These are phyloP conservation scores for Seriola quinqueradiata DNA, from an alignment of 2,113 vertebrate genomes.

Conservation along the genomic window DNA sequence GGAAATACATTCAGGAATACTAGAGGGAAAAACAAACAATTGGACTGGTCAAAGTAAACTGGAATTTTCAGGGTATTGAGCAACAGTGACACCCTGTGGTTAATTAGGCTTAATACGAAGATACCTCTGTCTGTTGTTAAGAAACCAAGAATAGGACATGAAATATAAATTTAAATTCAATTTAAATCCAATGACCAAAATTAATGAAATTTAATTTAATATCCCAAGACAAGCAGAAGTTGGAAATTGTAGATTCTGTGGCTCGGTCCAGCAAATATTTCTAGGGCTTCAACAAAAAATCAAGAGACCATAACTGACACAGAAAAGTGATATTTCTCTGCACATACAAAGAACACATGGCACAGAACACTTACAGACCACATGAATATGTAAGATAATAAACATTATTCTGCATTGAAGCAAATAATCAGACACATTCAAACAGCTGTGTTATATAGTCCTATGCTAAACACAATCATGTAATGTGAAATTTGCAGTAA, in stretches of 20 bases:
- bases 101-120: not conserved
- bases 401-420: too few relatives aligned
- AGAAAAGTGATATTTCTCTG: not conserved
- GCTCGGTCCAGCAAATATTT: not conserved
- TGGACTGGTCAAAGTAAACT: not conserved
- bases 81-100: constrained; percentile 70
- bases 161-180: not conserved
- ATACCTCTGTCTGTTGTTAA: not conserved
- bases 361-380: not conserved
- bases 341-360: not conserved
- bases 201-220: not conserved
- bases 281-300: not conserved
- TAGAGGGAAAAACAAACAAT: not conserved
- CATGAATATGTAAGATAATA: too few relatives aligned
- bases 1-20: not conserved
- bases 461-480: too few relatives aligned
- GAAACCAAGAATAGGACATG: not conserved
- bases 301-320: not conserved
- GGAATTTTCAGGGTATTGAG: not conserved
- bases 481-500: too few relatives aligned
- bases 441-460: too few relatives aligned
- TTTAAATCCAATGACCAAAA: not conserved
- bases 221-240: not conserved
- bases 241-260: not conserved
- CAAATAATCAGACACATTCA: too few relatives aligned